These are phyloP conservation scores for Mesembrinibis cayennensis DNA, from an alignment of 2,113 vertebrate species.

Conservation along the genomic window DNA sequence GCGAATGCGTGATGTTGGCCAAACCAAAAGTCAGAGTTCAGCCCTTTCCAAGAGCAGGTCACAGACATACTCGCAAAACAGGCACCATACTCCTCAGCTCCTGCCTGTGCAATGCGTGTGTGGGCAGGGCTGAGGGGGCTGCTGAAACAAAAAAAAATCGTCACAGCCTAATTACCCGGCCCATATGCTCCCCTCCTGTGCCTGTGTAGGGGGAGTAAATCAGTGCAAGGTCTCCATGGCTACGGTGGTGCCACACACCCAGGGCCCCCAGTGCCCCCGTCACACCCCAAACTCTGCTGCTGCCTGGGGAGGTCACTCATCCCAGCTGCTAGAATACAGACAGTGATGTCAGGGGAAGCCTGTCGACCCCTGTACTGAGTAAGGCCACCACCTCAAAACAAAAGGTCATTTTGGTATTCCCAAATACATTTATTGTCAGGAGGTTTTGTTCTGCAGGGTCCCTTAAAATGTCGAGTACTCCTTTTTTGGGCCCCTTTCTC, in stretches of 20 bases:
- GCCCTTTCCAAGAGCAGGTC: not conserved
- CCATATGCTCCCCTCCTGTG: slow-evolving; percentile 50
- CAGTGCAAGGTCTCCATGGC: slow-evolving; percentile 1
- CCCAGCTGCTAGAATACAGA: not conserved
- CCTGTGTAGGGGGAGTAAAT: not conserved
- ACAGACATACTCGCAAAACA: not conserved
- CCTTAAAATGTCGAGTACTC: not conserved
- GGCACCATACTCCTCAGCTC: not conserved
- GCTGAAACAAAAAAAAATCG: slow-evolving; percentile 6
- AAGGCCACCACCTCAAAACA: not conserved
- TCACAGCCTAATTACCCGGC: slow-evolving; percentile 8
- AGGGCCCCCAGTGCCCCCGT: not conserved
- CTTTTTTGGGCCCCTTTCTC: not conserved
- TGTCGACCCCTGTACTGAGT: not conserved
- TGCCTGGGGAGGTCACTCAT: not conserved
- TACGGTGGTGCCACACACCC: not conserved
- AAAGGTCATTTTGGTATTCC: not conserved
- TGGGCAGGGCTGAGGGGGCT: slow-evolving; percentile 48
- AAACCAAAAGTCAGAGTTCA: not conserved
- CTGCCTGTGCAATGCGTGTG: not conserved
- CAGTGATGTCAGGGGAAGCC: not conserved
- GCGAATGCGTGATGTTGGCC: not conserved
- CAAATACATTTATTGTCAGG: not conserved
- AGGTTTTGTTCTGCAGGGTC: not conserved
- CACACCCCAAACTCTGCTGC: not conserved